phyloP scores from a whole-genome alignment of 1,140 invertebrate species.

The Hypsibius dujardini region DNA sequence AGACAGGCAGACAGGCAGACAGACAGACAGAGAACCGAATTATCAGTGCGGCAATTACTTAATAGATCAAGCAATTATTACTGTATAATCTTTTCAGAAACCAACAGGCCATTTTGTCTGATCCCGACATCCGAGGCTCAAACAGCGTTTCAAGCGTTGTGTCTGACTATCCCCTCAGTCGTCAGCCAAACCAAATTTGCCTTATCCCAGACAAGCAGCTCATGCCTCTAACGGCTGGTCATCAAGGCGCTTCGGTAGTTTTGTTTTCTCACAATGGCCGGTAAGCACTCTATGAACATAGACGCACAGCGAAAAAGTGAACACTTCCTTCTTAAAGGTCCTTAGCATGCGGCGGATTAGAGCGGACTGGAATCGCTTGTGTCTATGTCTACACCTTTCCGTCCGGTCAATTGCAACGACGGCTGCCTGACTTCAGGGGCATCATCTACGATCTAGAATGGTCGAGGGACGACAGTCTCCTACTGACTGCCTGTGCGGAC shows the following conservation, averaged over 20 bases:
- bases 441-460: slow-evolving; percentile 46
- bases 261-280: slow-evolving; percentile 36
- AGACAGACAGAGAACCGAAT: too few relatives aligned
- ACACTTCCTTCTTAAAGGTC: slow-evolving; percentile 24
- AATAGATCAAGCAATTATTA: too few relatives aligned
- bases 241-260: slow-evolving; percentile 35
- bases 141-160: too few relatives aligned
- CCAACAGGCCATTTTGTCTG: too few relatives aligned
- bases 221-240: slow-evolving; percentile 23
- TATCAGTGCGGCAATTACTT: too few relatives aligned
- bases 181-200: too few relatives aligned
- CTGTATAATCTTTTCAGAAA: too few relatives aligned
- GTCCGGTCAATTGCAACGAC: slow-evolving; percentile 27
- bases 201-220: too few relatives aligned
- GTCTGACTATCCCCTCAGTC: too few relatives aligned
- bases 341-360: slow-evolving; percentile 9
- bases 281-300: slow-evolving; percentile 34
- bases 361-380: slow-evolving; percentile 11
- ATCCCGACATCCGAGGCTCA: too few relatives aligned
- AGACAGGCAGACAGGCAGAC: too few relatives aligned
- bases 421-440: slow-evolving; percentile 39
- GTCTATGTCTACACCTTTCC: slow-evolving; percentile 27
- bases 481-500: slow-evolving; percentile 45
- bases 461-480: slow-evolving; percentile 38
- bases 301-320: slow-evolving; percentile 26